Evolutionary conservation across 2,888 invertebrate species (phyloP).

Genomic region (Heliconius aoede): DNA sequence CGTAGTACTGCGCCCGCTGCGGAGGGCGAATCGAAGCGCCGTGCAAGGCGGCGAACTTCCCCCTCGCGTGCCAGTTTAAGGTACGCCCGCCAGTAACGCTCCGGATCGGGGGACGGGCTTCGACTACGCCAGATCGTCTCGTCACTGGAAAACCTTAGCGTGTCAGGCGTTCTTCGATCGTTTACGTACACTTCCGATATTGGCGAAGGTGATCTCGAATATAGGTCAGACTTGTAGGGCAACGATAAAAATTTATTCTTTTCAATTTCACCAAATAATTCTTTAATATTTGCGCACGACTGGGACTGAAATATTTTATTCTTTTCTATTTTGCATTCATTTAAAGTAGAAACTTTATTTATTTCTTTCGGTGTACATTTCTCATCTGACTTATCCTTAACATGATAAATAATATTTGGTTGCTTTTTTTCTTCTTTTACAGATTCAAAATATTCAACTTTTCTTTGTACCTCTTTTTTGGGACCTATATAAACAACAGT

Average conservation of each 20-base stretch:
- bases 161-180: conserved; percentile 80
- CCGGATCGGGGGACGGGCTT: conserved; percentile 89
- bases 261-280: conserved; percentile 90
- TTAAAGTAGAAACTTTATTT: conserved; percentile 47
- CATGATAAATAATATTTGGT: conserved; percentile 78
- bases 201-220: conserved; percentile 81
- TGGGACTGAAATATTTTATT: conserved; percentile 83
- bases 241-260: conserved; percentile 83
- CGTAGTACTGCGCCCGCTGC: conserved; percentile 80
- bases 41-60: conserved; percentile 90
- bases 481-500: conserved; percentile 86
- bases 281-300: conserved; percentile 90
- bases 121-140: conserved; percentile 88
- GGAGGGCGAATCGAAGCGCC: conserved; percentile 89
- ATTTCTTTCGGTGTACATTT: conserved; percentile 58
- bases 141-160: conserved; percentile 83
- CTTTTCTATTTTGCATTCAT: conserved; percentile 57
- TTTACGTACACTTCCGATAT: conserved; percentile 77
- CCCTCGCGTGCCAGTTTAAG: conserved; percentile 89
- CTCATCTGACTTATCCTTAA: conserved; percentile 79
- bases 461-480: conserved; percentile 87
- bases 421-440: conserved; percentile 82
- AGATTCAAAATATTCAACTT: conserved; percentile 92
- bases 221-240: conserved; percentile 73
- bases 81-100: conserved; percentile 87